Evolutionary conservation across 1,140 invertebrate genomes (phyloP).

Genomic region (Drosophila bifasciata): DNA sequence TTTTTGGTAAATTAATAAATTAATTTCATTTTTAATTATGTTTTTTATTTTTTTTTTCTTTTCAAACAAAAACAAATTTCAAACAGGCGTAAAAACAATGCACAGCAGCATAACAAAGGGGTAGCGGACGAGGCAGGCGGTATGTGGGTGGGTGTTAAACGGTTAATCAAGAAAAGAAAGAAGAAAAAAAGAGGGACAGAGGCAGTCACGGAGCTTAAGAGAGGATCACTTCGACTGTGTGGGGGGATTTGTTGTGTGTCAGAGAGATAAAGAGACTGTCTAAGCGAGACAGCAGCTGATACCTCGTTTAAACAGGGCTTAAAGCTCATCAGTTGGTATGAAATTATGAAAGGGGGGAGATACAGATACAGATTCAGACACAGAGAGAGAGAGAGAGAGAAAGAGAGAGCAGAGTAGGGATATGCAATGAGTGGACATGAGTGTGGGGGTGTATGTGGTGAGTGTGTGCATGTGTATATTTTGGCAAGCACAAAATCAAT

Average conservation of each 20-base stretch:
- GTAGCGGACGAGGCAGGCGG: slow-evolving; percentile 1
- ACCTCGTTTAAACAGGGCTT: too few species aligned
- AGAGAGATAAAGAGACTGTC: too few species aligned
- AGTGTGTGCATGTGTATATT: slow-evolving; percentile 8
- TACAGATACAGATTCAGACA: slow-evolving; percentile 7
- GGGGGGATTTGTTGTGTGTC: too few species aligned
- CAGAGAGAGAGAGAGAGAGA: slow-evolving; percentile 20
- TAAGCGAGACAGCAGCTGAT: too few species aligned
- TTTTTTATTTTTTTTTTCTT: slow-evolving; percentile 21
- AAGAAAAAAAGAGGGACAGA: slow-evolving; percentile 13
- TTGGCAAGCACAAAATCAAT: slow-evolving; percentile 36
- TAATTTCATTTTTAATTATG: slow-evolving; percentile 48
- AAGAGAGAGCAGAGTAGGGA: slow-evolving; percentile 8
- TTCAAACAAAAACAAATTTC: slow-evolving; percentile 81
- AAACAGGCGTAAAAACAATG: slow-evolving; percentile 73
- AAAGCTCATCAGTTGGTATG: too few species aligned
- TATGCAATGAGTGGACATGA: slow-evolving; percentile 11
- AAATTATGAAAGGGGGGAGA: too few species aligned
- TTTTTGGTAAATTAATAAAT: slow-evolving; percentile 56
- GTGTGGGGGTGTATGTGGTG: slow-evolving; percentile 19
- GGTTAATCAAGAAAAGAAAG: slow-evolving; percentile 45
- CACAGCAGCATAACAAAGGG: slow-evolving; percentile 52
- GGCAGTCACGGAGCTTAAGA: too few species aligned
- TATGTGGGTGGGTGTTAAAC: slow-evolving; percentile 7
- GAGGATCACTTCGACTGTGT: background rate